These are phyloP conservation scores for Drosophila lini DNA, from an alignment of 1,140 invertebrate species.

Conservation along the genomic window DNA sequence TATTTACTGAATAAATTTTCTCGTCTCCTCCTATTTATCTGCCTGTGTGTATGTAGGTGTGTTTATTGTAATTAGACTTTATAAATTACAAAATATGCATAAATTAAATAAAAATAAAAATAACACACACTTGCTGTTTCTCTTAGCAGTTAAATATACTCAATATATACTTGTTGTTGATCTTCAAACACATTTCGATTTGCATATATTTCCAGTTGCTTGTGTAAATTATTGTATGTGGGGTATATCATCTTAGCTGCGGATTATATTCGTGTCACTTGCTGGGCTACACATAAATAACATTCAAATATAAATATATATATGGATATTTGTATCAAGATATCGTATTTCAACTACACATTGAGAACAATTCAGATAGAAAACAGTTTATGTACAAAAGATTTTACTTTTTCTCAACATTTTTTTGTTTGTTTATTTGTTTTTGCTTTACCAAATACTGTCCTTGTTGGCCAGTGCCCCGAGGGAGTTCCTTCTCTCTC, in stretches of 20 bases:
- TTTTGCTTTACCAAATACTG: conserved; percentile 68
- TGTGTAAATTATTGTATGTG: conserved; percentile 52
- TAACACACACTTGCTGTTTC: conserved; percentile 59
- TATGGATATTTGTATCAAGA: conserved; percentile 56
- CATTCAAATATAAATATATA: conserved; percentile 51
- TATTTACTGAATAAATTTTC: conserved; percentile 63
- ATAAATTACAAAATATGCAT: conserved; percentile 49
- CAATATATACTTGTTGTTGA: conserved; percentile 27
- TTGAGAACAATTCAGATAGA: conserved; percentile 70
- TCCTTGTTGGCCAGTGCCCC: conserved; percentile 21
- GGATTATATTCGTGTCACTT: conserved; percentile 40
- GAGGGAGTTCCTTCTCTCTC: conserved; percentile 1
- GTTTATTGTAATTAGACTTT: conserved; percentile 45
- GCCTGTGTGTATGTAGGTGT: conserved; percentile 44
- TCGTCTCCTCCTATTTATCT: conserved; percentile 36
- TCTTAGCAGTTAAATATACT: conserved; percentile 42
- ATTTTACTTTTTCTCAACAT: conserved; percentile 22
- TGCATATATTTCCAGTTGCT: conserved; percentile 55
- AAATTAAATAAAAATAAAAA: conserved; percentile 50
- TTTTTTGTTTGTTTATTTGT: conserved; percentile 7
- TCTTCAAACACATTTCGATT: conserved; percentile 41
- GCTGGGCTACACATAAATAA: conserved; percentile 52
- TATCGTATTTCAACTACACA: conserved; percentile 71
- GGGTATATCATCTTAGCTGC: conserved; percentile 44
- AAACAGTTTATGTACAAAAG: conserved; percentile 73